Evolutionary conservation across 2,113 vertebrate genomes (phyloP).

Genomic region (Forbesichthys papilliferus): DNA sequence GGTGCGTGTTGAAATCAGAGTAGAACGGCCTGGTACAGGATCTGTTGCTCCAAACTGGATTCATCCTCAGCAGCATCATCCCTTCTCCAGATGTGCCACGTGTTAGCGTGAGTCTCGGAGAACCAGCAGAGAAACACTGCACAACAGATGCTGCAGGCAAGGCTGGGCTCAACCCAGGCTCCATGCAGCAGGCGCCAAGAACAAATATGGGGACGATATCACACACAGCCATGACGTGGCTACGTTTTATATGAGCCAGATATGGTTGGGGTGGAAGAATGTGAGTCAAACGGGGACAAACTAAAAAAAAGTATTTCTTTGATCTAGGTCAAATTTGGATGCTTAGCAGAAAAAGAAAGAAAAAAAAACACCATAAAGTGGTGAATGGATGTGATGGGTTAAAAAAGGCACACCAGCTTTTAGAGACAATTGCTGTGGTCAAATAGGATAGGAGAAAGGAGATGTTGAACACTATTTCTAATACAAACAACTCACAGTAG

Average conservation of each 20-base stretch:
- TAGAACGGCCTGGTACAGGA: constrained; percentile 55
- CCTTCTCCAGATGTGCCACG: constrained; percentile 82
- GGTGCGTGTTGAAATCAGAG: constrained; percentile 27
- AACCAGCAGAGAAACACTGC: constrained; percentile 56
- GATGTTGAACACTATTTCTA: constrained; percentile 35
- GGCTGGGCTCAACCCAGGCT: constrained; percentile 31
- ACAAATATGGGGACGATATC: constrained; percentile 64
- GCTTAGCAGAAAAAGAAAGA: constrained; percentile 50
- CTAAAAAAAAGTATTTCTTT: constrained; percentile 36
- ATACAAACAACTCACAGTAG: constrained; percentile 48
- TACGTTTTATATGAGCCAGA: constrained; percentile 43
- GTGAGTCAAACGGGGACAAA: background rate
- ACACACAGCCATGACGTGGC: constrained; percentile 50
- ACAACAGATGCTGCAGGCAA: constrained; percentile 71
- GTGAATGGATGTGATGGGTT: background rate
- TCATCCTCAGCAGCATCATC: constrained; percentile 61
- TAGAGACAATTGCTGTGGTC: background rate
- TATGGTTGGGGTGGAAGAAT: constrained; percentile 23
- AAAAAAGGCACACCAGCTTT: background rate
- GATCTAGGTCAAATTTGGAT: constrained; percentile 39
- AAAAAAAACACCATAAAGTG: constrained; percentile 28
- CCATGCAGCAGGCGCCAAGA: constrained; percentile 22
- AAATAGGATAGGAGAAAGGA: constrained; percentile 8
- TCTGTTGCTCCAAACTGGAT: constrained; percentile 52
- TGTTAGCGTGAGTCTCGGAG: constrained; percentile 62